Evolutionary conservation across 2,888 invertebrate species (phyloP), one percentile per base, ranked within the genome.

Genomic region (Acronicta leporina): DNA sequence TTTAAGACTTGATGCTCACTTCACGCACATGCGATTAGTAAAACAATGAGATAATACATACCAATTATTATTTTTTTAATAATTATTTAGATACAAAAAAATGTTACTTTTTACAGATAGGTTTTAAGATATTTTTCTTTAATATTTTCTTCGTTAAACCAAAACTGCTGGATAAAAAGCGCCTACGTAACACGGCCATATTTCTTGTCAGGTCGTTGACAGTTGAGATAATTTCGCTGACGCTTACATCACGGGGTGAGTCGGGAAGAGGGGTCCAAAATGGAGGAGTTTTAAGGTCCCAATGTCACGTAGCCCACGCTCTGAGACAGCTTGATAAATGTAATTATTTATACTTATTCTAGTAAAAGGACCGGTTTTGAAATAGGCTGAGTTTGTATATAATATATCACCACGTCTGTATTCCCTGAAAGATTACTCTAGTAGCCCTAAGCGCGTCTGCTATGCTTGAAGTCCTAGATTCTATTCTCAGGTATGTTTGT

Each of bases 161-260:
- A 48, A 54, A 48, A 48, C 50, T 33, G 10, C 11, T 33, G 2
- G 2, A 33, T 11, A 33, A 33, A 6, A 33, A 33, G 43, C 30
- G 25, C 40, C 40, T 60, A 41, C 35, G 50, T 44, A 63, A 62
- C 55, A 47, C 43, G 53, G 55, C 47, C 61, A 64, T 60, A 62
- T 44, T 51, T 67, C 57, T 73, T 73, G 58, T 59, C 50, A 63
- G 50, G 27, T 35, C 43, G 63, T 58, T 69, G 62, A 69, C 66
- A 53, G 58, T 47, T 20, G 42, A 67, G 61, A 74, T 75, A 73
- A 75, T 75, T 75, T 58, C 16, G 73, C 75, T 70, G 76, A 75
- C 73, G 59, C 43, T 46, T 46, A 38, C 44, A 38, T 56, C 48
- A 42, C 16, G 44, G 41, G 58, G 51, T 50, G 49, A 48, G 44